These are phyloP conservation scores for Schizopygopsis malacanthus DNA, from an alignment of 2,797 vertebrate genomes.

Conservation along the genomic window DNA sequence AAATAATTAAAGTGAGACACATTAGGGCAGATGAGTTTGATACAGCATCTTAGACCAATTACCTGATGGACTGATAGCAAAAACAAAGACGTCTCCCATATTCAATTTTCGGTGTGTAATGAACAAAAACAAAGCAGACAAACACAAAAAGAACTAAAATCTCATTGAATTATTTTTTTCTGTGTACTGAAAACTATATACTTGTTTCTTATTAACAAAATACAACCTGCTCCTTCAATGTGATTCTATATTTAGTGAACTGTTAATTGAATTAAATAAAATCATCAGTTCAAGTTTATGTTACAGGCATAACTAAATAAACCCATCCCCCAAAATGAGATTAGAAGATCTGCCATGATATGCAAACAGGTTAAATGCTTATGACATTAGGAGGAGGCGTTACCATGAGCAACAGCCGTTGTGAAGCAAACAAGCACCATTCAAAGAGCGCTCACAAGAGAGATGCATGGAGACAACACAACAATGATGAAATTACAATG, in stretches of 20 bases:
- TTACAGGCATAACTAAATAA: not conserved
- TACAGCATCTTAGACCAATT: not conserved
- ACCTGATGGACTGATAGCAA: not conserved
- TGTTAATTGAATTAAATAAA: not conserved
- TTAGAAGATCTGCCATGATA: slow-evolving; percentile 19
- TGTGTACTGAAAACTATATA: not conserved
- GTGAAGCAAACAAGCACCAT: slow-evolving; percentile 65
- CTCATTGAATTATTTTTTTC: not conserved
- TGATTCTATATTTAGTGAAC: not conserved
- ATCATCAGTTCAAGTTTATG: slow-evolving; percentile 13
- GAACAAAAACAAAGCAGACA: not conserved
- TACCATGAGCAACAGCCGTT: slow-evolving; percentile 72
- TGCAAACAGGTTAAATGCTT: slow-evolving; percentile 29
- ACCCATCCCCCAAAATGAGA: slow-evolving; percentile 15
- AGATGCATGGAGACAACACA: slow-evolving; percentile 47
- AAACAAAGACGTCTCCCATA: not conserved
- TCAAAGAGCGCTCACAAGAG: slow-evolving; percentile 50
- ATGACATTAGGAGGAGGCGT: slow-evolving; percentile 49
- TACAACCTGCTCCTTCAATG: not conserved
- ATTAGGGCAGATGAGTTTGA: slow-evolving; percentile 1
- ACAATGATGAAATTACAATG: slow-evolving; percentile 11
- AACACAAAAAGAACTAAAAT: not conserved
- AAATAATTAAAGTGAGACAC: not conserved
- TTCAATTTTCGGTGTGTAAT: not conserved
- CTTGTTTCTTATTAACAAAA: not conserved